Evolutionary conservation across 2,113 vertebrate species (phyloP).

Genomic region (Semnornis frantzii): DNA sequence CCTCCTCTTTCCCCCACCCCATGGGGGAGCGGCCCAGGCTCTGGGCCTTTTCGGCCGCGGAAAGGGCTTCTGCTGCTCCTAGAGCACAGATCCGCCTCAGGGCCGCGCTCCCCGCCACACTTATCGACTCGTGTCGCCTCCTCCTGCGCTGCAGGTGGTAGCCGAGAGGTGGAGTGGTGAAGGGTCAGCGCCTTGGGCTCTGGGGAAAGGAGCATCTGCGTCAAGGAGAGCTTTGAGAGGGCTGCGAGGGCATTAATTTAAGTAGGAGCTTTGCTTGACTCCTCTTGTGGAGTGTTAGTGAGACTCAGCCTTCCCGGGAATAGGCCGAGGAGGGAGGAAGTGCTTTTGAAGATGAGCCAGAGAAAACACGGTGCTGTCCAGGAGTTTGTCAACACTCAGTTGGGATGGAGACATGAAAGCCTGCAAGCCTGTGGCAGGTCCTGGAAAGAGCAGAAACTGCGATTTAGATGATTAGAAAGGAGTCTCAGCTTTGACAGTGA

Average conservation of each 20-base stretch:
- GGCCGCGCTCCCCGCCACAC: neutral
- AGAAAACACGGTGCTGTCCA: neutral
- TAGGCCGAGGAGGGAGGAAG: neutral
- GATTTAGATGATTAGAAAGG: neutral
- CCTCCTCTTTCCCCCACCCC: too few species aligned
- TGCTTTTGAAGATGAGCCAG: neutral
- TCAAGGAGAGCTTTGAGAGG: neutral
- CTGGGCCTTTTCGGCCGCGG: neutral
- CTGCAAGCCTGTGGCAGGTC: too few species aligned
- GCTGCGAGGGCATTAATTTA: fast-evolving
- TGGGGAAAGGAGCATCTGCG: neutral
- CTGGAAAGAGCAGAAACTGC: neutral
- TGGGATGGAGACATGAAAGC: neutral
- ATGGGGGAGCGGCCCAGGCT: neutral
- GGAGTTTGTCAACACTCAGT: neutral
- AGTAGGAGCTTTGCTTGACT: neutral
- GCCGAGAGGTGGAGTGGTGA: neutral
- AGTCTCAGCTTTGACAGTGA: neutral
- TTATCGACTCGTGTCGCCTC: too few species aligned
- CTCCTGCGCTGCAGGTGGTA: neutral
- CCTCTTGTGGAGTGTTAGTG: fast-evolving
- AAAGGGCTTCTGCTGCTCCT: too few species aligned
- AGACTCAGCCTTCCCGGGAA: neutral
- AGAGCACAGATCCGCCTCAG: fast-evolving
- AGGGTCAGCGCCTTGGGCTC: neutral